Base-by-base conservation (phyloP, 2,888 invertebrate genomes). In the Patella caerulea region DNA sequence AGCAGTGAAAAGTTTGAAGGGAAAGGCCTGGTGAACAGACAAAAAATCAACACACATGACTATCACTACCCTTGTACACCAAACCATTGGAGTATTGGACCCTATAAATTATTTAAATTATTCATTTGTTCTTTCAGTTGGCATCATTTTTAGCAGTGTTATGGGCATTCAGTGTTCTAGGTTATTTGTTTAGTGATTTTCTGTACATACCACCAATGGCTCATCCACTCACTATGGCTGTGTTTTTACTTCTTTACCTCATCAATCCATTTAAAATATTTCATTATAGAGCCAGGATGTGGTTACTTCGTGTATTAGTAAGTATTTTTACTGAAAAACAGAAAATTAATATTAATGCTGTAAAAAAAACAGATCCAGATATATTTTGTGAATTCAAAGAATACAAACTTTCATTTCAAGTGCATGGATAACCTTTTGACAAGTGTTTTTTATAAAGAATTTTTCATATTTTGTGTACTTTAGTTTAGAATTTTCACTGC, bases 211-310 rank as follows among this genome's bases (percentile, higher is more conserved):
- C 98, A 11, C 95, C 97, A 0, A 98, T 97, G 90, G 95, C 96
- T 17, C 97, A 97, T 92, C 99, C 99, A 0, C 92, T 99, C 77
- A 95, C 95, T 1, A 93, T 99, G 73, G 92, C 93, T 75, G 93
- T 95, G 17, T 95, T 98, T 94, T 92, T 95, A 87, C 84, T 95
- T 77, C 93, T 94, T 19, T 98, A 98, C 90, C 93, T 99, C 29
- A 92, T 98, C 83, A 99, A 99, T 92, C 99, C 99, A 0, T 94
- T 98, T 73, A 96, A 95, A 88, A 96, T 98, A 75, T 95, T 98
- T 87, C 94, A 97, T 84, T 96, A 98, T 89, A 96, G 97, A 90
- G 98, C 98, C 0, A 93, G 98, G 82, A 97, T 97, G 92, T 99
- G 98, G 98, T 94, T 98, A 45, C 92, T 98, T 75, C 94, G 95